phyloP scores from a whole-genome alignment of 2,797 vertebrate species.

The Natrix natrix region DNA sequence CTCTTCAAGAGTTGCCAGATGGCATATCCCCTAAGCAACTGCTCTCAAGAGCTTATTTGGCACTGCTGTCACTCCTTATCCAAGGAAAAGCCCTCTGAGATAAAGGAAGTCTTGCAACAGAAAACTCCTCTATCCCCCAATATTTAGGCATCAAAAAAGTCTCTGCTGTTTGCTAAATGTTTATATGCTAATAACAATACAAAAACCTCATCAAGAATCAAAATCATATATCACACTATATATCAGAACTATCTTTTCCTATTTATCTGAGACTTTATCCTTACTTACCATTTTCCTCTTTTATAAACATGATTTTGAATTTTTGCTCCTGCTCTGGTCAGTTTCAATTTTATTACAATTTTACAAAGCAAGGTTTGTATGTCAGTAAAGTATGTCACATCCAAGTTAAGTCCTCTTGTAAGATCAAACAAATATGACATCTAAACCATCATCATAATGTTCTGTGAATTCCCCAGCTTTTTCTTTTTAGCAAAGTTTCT shows the following conservation, averaged over 20 bases:
- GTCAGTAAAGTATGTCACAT: background rate
- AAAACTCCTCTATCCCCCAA: background rate
- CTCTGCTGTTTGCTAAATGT: background rate
- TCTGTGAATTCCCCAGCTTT: background rate
- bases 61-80: conserved; percentile 11
- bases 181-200: background rate
- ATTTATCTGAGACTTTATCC: background rate
- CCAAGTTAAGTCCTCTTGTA: background rate
- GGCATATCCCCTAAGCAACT: background rate
- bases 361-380: background rate
- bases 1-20: background rate
- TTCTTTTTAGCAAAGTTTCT: background rate
- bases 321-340: background rate
- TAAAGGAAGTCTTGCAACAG: background rate
- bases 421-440: background rate
- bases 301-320: background rate
- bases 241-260: background rate
- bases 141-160: background rate
- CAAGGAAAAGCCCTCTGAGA: background rate
- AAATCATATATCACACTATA: background rate
- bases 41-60: background rate
- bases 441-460: background rate
- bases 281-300: background rate
- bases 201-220: background rate
- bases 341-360: background rate